Base-by-base conservation (phyloP, 2,888 invertebrate genomes). In the Noctua fimbriata region DNA sequence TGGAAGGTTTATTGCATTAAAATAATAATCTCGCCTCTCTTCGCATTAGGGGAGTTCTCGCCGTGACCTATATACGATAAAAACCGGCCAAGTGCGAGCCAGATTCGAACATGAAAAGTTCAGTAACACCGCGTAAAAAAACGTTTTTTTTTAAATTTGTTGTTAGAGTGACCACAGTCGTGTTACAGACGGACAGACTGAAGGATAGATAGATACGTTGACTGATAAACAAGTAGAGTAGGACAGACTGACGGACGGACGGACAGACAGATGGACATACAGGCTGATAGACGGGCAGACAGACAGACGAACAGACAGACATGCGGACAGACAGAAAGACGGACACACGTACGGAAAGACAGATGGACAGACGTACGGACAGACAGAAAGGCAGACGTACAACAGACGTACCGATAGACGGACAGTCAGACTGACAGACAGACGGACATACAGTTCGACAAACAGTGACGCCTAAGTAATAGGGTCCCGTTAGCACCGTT, bases 1-100 rank as follows among this genome's bases (percentile, higher is more conserved):
- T 92, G 81, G 87, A 88, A 73, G 88, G 90, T 92, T 93, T 92
- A 93, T 91, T 90, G 92, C 92, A 92, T 93, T 93, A 93, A 90
- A 92, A 93, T 92, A 93, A 92, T 91, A 93, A 92, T 91, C 92
- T 90, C 87, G 85, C 82, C 77, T 79, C 88, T 89, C 83, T 81
- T 84, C 52, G 76, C 71, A 63, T 83, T 83, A 87, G 78, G 77
- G 52, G 73, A 78, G 58, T 66, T 69, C 65, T 74, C 63, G 24
- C 66, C 70, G 78, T 87, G 88, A 88, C 89, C 89, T 88, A 88
- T 85, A 65, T 88, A 78, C 74, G 76, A 69, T 73, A 63, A 87
- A 67, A 44, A 28, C 41, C 41, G n/a, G 44, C 18, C n/a, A 67
- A 47, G 44, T 18, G 67, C 44, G 67, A 67, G 67, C n/a, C 18